Evolutionary conservation across 2,797 vertebrate genomes (phyloP).

Genomic region (Rousettus madagascariensis): DNA sequence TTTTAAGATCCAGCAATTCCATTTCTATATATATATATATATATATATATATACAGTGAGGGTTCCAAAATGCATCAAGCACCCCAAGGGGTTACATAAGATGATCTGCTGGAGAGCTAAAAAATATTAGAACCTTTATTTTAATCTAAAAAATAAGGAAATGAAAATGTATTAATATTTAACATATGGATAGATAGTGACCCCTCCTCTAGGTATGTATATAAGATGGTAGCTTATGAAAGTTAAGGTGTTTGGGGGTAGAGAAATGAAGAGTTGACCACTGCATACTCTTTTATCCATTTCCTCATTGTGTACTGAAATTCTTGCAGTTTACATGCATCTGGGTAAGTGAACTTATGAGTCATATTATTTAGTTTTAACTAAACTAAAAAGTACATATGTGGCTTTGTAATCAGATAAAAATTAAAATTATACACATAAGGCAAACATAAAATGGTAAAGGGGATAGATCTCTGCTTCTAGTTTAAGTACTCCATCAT

Average conservation of each 20-base stretch:
- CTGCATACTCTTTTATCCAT: neutral
- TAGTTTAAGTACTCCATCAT: neutral
- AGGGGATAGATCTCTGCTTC: neutral
- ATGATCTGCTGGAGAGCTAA: neutral
- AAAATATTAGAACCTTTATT: neutral
- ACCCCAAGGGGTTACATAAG: neutral
- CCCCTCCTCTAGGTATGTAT: neutral
- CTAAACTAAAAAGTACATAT: neutral
- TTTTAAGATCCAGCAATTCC: neutral
- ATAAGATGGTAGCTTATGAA: neutral
- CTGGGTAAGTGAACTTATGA: neutral
- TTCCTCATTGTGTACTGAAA: neutral
- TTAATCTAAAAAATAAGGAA: neutral
- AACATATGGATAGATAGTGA: neutral
- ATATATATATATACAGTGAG: neutral
- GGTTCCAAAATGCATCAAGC: neutral
- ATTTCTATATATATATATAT: neutral
- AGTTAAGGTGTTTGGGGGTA: neutral
- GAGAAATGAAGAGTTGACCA: neutral
- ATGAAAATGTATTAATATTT: neutral
- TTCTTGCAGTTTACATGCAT: neutral
- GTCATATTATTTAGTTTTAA: neutral
- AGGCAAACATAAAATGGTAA: neutral
- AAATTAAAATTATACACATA: neutral
- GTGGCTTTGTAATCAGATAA: neutral